These are phyloP conservation scores for Tetraneura akinire DNA, from an alignment of 1,140 invertebrate genomes.

Conservation along the genomic window DNA sequence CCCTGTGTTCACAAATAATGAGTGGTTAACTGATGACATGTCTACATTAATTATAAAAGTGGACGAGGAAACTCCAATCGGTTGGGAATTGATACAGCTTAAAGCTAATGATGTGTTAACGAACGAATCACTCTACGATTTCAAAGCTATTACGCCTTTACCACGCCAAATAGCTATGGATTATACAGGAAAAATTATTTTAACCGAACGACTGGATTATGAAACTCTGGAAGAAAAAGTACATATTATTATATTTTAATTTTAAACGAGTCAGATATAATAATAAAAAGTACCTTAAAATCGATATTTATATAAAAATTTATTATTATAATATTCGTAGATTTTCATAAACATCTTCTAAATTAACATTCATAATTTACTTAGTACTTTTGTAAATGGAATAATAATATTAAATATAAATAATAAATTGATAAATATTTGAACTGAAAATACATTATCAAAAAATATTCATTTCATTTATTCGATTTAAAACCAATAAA, in stretches of 20 bases:
- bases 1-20: constrained; percentile 72
- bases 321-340: no score
- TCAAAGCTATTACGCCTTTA: constrained; percentile 52
- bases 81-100: constrained; percentile 73
- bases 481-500: no score
- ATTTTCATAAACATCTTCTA: no score
- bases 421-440: no score
- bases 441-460: no score
- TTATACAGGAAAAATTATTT: constrained; percentile 66
- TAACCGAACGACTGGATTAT: constrained; percentile 75
- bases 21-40: constrained; percentile 67
- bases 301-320: no score
- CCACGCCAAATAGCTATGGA: constrained; percentile 54
- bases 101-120: constrained; percentile 73
- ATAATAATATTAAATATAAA: no score
- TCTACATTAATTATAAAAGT: constrained; percentile 67
- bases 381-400: no score
- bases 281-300: no score
- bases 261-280: no score
- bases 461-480: no score
- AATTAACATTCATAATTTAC: no score
- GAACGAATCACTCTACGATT: constrained; percentile 53
- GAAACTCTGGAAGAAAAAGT: constrained; percentile 69
- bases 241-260: constrained; percentile 42
- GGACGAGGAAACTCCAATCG: constrained; percentile 77